Conservation (phyloP, 2,797 vertebrate genomes). For the Cyprinodon diabolis region DNA sequence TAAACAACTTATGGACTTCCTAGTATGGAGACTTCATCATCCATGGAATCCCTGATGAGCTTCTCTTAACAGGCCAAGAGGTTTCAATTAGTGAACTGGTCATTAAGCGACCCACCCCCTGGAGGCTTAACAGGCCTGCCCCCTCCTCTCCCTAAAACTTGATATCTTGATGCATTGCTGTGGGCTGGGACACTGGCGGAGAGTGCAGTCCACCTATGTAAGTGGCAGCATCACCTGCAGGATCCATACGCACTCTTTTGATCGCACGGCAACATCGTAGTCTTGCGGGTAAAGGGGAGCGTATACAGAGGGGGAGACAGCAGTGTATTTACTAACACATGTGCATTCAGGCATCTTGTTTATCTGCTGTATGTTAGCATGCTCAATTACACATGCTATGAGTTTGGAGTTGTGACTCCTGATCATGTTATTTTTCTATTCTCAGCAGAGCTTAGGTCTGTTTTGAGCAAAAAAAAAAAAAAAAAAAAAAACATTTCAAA, state of each 20-base stretch:
- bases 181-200: conserved; percentile 96
- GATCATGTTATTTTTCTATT: conserved; percentile 16
- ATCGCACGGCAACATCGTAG: conserved; percentile 61
- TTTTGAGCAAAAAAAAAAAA: conserved; percentile 30
- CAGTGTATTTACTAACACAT: neutral
- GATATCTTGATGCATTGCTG: conserved; percentile 99
- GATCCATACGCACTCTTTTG: conserved; percentile 35
- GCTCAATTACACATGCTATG: conserved; percentile 8
- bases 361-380: conserved; percentile 20
- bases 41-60: conserved; percentile 19
- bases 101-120: conserved; percentile 53
- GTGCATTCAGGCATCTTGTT: conserved; percentile 1
- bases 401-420: conserved; percentile 5
- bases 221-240: conserved; percentile 63
- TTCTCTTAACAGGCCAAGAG: conserved; percentile 55
- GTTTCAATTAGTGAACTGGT: conserved; percentile 40
- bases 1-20: conserved; percentile 40
- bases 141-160: conserved; percentile 74
- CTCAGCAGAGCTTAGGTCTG: conserved; percentile 37
- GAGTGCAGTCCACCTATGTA: conserved; percentile 95
- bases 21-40: conserved; percentile 2
- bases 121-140: conserved; percentile 64
- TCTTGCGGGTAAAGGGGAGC: neutral
- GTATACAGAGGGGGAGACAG: neutral
- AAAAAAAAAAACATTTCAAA: too few relatives aligned